phyloP scores from a whole-genome alignment of 2,113 vertebrate species.

The Hoplias malabaricus region DNA sequence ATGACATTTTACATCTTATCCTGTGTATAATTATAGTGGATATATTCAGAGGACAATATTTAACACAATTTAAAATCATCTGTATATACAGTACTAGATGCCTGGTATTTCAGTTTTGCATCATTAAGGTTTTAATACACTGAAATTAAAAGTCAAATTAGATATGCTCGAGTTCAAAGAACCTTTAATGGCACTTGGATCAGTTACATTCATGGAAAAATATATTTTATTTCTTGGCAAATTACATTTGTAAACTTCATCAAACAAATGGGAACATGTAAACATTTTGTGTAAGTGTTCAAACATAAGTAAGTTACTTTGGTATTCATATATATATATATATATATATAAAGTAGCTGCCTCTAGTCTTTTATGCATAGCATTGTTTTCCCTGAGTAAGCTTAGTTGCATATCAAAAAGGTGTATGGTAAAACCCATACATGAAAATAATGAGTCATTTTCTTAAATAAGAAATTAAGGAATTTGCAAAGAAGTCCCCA shows the following conservation, averaged over 20 bases:
- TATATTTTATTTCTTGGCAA: no score
- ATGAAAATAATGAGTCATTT: neutral
- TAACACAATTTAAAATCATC: no score
- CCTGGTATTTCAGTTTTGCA: no score
- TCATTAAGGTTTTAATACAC: no score
- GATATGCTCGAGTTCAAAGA: no score
- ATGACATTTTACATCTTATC: no score
- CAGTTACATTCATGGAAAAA: no score
- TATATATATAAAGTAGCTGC: neutral
- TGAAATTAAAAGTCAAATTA: no score
- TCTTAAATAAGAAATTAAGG: neutral
- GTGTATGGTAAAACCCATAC: conserved; percentile 31
- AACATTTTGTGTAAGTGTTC: neutral
- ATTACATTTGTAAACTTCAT: no score
- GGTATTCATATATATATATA: neutral
- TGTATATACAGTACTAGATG: no score
- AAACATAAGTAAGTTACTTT: neutral
- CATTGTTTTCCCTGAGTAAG: neutral
- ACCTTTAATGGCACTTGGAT: neutral
- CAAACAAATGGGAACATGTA: neutral
- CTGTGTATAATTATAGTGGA: no score
- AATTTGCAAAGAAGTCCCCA: neutral
- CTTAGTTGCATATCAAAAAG: neutral
- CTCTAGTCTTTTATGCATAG: neutral
- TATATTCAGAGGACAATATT: neutral